Base-by-base conservation (phyloP, 2,797 vertebrate species). In the Chelon labrosus region DNA sequence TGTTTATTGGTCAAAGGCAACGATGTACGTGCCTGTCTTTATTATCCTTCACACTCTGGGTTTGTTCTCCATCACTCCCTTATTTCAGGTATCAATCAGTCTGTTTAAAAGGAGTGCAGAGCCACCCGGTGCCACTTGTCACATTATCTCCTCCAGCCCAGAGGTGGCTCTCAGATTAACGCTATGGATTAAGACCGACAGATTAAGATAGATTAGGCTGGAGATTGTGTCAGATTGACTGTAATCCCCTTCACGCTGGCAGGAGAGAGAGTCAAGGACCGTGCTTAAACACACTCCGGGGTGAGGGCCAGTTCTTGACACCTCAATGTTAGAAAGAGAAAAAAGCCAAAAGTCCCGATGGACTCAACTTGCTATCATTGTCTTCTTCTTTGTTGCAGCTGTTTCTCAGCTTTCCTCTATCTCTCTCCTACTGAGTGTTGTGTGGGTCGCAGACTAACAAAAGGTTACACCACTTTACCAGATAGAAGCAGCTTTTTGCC, bases 201-300 rank as follows among this genome's bases (percentile, higher is more conserved):
- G 93, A 94, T 95, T 94, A 93, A 88, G 49, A 90, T 64, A 91
- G 94, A 95, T 95, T 94, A 93, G 84, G 76, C 69, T 46, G 12
- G 74, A 89, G 91, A 93, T 93, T 88, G 90, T 94, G 93, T 94
- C 88, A 87, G 87, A 91, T 92, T 87, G 88, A 91, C 76, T 91
- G 87, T 93, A 94, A 94, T 93, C 91, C 87, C 62, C 83, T 79
- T 83, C 82, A 73, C 61, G 19, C 78, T 78, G 61, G 64, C 77
- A 86, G 77, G 50, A 79, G 66, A 78, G 75, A 79, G 71, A 66
- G 80, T 85, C 79, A 64, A 79, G 64, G 79, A 70, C 52, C 70
- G 79, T 57, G 66, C 73, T 85, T 85, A 67, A 83, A 84, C 67
- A 62, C 77, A 84, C 79, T 82, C 78, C 1, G 2, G 42, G 74